Percentiles rank a stretch among this genome's conserved stretches.
Conservation (phyloP, 1,140 invertebrate genomes). For the Aphelinus atriplicis region DNA sequence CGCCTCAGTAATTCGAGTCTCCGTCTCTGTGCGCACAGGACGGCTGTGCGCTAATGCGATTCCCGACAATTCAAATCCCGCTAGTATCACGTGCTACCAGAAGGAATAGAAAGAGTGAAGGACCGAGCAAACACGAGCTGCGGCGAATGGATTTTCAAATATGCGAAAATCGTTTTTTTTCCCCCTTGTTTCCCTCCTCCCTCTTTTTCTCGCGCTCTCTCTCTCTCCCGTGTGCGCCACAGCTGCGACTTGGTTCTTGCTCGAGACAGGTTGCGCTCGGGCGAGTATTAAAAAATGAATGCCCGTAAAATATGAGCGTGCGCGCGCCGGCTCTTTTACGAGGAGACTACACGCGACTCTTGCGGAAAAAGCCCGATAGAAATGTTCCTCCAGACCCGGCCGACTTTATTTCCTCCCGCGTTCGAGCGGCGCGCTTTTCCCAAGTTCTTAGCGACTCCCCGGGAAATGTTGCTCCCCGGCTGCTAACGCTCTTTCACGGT, state of each 20-base stretch:
- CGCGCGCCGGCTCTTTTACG: neutral
- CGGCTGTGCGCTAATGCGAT: too few relatives aligned
- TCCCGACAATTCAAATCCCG: too few relatives aligned
- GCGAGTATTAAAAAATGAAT: slow-evolving; percentile 50
- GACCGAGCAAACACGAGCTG: too few relatives aligned
- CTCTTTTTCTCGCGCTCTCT: neutral
- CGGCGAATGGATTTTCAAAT: slow-evolving; percentile 58
- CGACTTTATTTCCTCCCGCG: slow-evolving; percentile 16
- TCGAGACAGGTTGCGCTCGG: slow-evolving; percentile 44
- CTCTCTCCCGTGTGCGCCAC: too few relatives aligned
- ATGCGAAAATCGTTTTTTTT: slow-evolving; percentile 56
- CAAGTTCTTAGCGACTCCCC: too few relatives aligned
- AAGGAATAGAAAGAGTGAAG: neutral
- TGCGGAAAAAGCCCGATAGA: neutral
- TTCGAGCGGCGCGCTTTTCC: too few relatives aligned
- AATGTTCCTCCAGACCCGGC: slow-evolving; percentile 7
- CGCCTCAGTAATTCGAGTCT: too few relatives aligned
- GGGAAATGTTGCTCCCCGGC: too few relatives aligned
- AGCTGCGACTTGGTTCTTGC: too few relatives aligned
- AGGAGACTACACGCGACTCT: neutral
- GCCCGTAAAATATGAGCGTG: slow-evolving; percentile 24
- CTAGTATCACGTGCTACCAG: neutral
- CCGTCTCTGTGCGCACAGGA: too few relatives aligned
- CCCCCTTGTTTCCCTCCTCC: neutral
- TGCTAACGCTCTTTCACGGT: neutral